Conservation (phyloP, 2,888 invertebrate species). For the Dasysyrphus albostriatus region DNA sequence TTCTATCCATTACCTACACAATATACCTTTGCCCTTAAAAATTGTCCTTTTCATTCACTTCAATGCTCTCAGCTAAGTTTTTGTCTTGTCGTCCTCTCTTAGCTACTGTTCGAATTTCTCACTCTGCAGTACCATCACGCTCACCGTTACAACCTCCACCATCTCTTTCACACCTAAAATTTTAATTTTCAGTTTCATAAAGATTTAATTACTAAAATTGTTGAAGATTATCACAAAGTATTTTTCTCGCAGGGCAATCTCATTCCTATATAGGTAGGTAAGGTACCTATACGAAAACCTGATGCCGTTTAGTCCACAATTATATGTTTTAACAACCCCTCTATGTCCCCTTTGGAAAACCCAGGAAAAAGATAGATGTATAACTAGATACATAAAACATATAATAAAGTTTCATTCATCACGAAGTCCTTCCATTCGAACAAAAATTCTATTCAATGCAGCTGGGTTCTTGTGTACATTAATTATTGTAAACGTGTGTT, state of each 20-base stretch:
- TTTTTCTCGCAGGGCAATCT: constrained; percentile 9
- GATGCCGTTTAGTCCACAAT: not conserved
- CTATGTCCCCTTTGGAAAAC: fast-evolving
- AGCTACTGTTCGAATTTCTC: not conserved
- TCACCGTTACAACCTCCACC: not conserved
- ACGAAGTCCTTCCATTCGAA: constrained; percentile 21
- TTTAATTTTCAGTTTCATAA: constrained; percentile 53
- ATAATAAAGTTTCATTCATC: constrained; percentile 32
- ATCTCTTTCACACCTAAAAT: not conserved
- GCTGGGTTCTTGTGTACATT: constrained; percentile 1
- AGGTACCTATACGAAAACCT: not conserved
- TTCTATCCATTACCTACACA: not conserved
- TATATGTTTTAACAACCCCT: not conserved
- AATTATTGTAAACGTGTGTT: not conserved
- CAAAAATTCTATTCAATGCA: constrained; percentile 52
- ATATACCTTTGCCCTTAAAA: not conserved
- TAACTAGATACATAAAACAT: not conserved
- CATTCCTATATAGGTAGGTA: too few relatives aligned
- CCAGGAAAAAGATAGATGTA: not conserved
- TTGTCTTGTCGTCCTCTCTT: not conserved
- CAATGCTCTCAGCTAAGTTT: not conserved
- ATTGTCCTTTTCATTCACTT: constrained; percentile 4
- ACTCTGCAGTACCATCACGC: not conserved
- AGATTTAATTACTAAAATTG: constrained; percentile 57
- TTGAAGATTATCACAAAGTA: constrained; percentile 16